Evolutionary conservation across 2,113 vertebrate species (phyloP).

Genomic region (Sturnira hondurensis): DNA sequence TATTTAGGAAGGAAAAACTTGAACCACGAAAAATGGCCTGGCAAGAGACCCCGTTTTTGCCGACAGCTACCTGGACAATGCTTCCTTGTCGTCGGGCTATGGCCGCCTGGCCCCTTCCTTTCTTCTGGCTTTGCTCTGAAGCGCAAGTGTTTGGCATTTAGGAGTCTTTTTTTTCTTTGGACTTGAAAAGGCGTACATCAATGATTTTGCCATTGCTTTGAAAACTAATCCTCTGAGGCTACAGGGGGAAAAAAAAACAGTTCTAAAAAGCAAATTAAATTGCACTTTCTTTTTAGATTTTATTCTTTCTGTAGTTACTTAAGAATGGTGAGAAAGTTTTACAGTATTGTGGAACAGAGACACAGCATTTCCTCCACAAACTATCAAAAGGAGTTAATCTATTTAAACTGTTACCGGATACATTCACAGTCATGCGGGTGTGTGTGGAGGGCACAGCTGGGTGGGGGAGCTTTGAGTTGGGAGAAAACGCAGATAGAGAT

Average conservation of each 20-base stretch:
- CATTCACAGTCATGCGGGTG: constrained; percentile 17
- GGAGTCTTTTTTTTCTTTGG: constrained; percentile 56
- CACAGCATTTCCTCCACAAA: constrained; percentile 37
- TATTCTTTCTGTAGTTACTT: constrained; percentile 71
- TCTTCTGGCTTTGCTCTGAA: constrained; percentile 11
- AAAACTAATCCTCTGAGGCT: constrained; percentile 69
- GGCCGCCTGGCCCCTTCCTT: background rate
- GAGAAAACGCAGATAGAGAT: background rate
- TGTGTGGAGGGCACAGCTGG: background rate
- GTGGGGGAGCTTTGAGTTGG: background rate
- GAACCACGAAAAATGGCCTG: background rate
- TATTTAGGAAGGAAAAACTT: background rate
- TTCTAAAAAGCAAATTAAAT: constrained; percentile 59
- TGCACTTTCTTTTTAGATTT: constrained; percentile 33
- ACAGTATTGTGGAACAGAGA: constrained; percentile 12
- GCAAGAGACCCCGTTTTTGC: background rate
- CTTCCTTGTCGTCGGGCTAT: background rate
- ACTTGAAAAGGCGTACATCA: constrained; percentile 60
- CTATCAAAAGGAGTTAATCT: constrained; percentile 53
- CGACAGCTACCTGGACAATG: background rate
- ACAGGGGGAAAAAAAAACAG: constrained; percentile 22
- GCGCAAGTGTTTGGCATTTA: constrained; percentile 59
- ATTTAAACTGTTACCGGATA: constrained; percentile 27
- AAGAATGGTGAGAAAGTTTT: constrained; percentile 70
- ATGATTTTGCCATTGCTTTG: constrained; percentile 70